Conservation (phyloP, 2,888 invertebrate genomes). For the Platycheirus rosarum region DNA sequence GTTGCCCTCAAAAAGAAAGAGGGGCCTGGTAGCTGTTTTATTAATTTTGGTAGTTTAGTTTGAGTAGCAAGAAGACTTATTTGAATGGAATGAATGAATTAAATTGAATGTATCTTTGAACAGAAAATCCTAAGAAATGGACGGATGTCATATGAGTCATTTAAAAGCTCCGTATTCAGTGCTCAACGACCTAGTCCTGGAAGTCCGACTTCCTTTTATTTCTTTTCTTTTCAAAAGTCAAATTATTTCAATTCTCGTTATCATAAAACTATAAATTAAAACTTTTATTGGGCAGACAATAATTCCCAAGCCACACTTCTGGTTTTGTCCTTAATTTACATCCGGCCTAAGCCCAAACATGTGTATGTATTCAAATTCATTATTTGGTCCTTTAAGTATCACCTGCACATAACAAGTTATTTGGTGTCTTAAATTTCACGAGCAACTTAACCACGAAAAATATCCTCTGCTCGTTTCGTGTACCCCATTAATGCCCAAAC, state of each 20-base stretch:
- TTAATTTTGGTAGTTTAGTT: no score
- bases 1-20: background rate
- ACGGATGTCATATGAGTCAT: no score
- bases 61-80: no score
- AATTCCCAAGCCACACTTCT: background rate
- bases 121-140: no score
- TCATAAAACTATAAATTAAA: background rate
- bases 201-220: no score
- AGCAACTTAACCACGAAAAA: constrained; percentile 3
- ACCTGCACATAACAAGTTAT: constrained; percentile 20
- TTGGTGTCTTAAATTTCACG: constrained; percentile 19
- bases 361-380: constrained; percentile 16
- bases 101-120: no score
- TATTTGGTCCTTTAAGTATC: constrained; percentile 23
- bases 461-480: background rate
- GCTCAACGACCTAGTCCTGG: no score
- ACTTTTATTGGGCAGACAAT: background rate
- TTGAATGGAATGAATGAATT: no score
- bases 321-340: background rate
- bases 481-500: constrained; percentile 53
- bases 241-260: no score
- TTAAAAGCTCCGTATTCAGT: no score
- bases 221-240: no score
- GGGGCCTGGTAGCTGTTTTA: no score
- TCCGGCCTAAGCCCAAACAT: background rate